phyloP scores from a whole-genome alignment of 23 tunicate genomes.

The Phallusia fumigata region DNA sequence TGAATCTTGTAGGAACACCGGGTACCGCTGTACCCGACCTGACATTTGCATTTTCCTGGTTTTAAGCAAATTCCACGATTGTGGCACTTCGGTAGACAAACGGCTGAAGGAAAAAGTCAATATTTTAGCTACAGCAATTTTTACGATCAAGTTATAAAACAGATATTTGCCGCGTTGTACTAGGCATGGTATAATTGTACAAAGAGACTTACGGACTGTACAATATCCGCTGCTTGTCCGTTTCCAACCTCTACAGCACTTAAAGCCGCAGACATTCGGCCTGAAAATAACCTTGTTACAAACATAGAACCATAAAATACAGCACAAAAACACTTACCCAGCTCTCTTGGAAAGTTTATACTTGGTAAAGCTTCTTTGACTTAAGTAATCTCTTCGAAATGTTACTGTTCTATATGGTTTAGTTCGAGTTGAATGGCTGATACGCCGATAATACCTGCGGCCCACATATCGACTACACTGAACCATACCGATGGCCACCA shows the following conservation, averaged over 20 bases:
- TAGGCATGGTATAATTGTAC: too few species aligned
- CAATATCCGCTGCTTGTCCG: background rate
- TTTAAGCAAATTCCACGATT: background rate
- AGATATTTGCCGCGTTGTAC: too few species aligned
- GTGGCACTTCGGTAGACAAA: background rate
- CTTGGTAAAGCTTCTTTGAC: too few species aligned
- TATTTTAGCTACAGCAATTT: too few species aligned
- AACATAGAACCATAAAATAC: background rate
- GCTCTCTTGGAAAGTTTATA: background rate
- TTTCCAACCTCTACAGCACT: background rate
- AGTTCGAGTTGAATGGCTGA: too few species aligned
- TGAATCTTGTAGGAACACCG: background rate
- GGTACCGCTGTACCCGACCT: background rate
- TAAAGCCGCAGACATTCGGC: background rate
- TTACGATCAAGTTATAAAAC: too few species aligned
- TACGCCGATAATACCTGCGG: too few species aligned
- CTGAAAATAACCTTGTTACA: background rate
- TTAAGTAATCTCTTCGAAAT: too few species aligned
- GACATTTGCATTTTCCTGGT: background rate
- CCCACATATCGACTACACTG: too few species aligned
- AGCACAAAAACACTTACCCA: background rate
- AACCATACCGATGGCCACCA: too few species aligned
- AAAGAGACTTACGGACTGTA: conserved; percentile 5
- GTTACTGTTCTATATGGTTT: too few species aligned
- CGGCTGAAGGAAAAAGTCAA: background rate